Evolutionary conservation across 2,888 invertebrate species (phyloP).

Genomic region (Aricia artaxerxes): DNA sequence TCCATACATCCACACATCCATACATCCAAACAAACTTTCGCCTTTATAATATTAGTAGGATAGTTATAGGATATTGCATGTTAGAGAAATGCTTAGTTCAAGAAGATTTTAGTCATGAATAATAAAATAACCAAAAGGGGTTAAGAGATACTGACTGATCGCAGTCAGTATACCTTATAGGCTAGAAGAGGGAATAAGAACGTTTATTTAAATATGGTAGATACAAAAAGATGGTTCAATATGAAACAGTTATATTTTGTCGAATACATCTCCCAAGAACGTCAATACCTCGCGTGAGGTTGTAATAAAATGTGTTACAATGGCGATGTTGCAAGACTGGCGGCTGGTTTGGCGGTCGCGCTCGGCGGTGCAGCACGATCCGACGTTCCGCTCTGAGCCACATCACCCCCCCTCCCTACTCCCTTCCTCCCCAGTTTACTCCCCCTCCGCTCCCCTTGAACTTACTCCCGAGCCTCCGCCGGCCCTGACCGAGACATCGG

Average conservation of each 20-base stretch:
- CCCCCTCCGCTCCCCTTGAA: slow-evolving; percentile 43
- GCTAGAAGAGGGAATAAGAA: no score
- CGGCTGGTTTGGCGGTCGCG: slow-evolving; percentile 72
- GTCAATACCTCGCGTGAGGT: slow-evolving; percentile 37
- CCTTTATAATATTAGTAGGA: no score
- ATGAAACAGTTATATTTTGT: not conserved
- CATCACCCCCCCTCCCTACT: slow-evolving; percentile 54
- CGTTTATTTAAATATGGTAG: no score
- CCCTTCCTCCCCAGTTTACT: slow-evolving; percentile 43
- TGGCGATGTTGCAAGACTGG: slow-evolving; percentile 72
- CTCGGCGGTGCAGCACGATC: slow-evolving; percentile 79
- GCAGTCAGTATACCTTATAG: no score
- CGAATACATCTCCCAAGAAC: not conserved
- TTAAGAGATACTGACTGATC: not conserved
- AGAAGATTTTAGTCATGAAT: not conserved
- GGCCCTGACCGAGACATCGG: slow-evolving; percentile 79
- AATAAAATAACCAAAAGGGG: not conserved
- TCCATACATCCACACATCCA: no score
- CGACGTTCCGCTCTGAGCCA: slow-evolving; percentile 76
- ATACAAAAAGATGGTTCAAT: no score
- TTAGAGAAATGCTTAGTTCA: not conserved
- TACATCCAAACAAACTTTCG: no score
- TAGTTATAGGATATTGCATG: not conserved
- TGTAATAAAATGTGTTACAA: slow-evolving; percentile 49
- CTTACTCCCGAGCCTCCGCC: slow-evolving; percentile 46